phyloP scores from a whole-genome alignment of 1,140 invertebrate species.

The Solenopsis fugax region DNA sequence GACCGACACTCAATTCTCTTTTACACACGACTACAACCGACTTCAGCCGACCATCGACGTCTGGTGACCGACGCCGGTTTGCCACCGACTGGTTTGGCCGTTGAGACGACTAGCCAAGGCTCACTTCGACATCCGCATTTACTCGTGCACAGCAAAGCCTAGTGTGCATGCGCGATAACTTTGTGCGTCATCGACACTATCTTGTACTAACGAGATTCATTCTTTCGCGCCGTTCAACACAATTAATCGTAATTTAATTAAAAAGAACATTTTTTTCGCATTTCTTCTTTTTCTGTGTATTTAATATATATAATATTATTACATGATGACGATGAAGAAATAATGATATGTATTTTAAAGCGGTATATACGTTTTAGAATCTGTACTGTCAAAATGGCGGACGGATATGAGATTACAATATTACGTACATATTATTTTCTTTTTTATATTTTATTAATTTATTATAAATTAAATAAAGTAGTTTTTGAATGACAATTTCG shows the following conservation, averaged over 20 bases:
- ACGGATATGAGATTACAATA: background rate
- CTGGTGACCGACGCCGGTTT: slow-evolving; percentile 45
- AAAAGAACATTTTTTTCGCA: background rate
- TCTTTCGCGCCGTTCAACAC: background rate
- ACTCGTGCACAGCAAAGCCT: background rate
- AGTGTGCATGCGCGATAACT: slow-evolving; percentile 66
- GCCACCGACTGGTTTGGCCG: slow-evolving; percentile 42
- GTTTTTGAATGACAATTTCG: background rate
- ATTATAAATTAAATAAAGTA: background rate
- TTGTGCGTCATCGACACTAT: slow-evolving; percentile 66
- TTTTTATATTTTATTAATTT: slow-evolving; percentile 21
- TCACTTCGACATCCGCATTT: slow-evolving; percentile 52
- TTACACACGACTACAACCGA: background rate
- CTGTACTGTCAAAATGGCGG: background rate
- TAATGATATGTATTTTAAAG: background rate
- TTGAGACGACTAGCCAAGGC: slow-evolving; percentile 18
- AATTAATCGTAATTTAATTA: background rate
- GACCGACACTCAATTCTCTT: background rate
- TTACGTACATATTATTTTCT: background rate
- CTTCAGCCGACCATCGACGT: slow-evolving; percentile 4
- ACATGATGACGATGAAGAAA: background rate
- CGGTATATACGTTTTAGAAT: background rate
- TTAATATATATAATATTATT: background rate
- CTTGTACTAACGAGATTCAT: slow-evolving; percentile 1
- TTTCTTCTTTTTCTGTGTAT: background rate